Evolutionary conservation across 2,888 invertebrate species (phyloP).

Genomic region (Agonopterix alstromeriana): DNA sequence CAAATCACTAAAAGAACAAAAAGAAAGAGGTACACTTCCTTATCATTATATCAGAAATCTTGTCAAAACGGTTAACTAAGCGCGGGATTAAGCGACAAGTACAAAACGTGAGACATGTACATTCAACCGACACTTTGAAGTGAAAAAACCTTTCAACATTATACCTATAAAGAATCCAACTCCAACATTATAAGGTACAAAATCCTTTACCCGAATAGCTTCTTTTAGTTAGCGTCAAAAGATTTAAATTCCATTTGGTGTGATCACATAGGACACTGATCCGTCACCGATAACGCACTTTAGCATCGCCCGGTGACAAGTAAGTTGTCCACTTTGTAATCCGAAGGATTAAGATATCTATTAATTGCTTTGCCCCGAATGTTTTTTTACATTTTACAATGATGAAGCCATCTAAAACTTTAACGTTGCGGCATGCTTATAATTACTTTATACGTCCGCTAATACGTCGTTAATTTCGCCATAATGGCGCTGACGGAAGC

Average conservation of each 20-base stretch:
- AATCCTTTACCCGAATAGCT: slow-evolving; percentile 11
- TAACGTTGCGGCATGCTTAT: slow-evolving; percentile 24
- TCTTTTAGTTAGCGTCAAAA: slow-evolving; percentile 40
- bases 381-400: slow-evolving; percentile 4
- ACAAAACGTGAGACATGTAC: slow-evolving; percentile 63
- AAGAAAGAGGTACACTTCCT: slow-evolving; percentile 21
- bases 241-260: slow-evolving; percentile 55
- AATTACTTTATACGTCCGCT: slow-evolving; percentile 34
- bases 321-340: slow-evolving; percentile 61
- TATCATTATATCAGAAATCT: slow-evolving; percentile 61
- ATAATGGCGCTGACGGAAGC: slow-evolving; percentile 36
- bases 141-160: slow-evolving; percentile 4
- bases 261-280: slow-evolving; percentile 66
- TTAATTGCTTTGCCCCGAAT: slow-evolving; percentile 27
- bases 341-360: slow-evolving; percentile 45
- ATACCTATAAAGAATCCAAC: slow-evolving; percentile 6
- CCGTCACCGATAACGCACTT: slow-evolving; percentile 69
- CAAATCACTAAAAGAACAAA: slow-evolving; percentile 6
- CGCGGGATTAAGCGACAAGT: slow-evolving; percentile 64
- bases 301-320: slow-evolving; percentile 66
- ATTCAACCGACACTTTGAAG: slow-evolving; percentile 25
- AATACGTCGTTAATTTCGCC: slow-evolving; percentile 41
- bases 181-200: slow-evolving; percentile 25
- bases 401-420: slow-evolving; percentile 25
- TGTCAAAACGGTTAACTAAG: slow-evolving; percentile 75